Evolutionary conservation across 2,888 invertebrate genomes (phyloP).

Genomic region (Tanytarsus gracilentus): DNA sequence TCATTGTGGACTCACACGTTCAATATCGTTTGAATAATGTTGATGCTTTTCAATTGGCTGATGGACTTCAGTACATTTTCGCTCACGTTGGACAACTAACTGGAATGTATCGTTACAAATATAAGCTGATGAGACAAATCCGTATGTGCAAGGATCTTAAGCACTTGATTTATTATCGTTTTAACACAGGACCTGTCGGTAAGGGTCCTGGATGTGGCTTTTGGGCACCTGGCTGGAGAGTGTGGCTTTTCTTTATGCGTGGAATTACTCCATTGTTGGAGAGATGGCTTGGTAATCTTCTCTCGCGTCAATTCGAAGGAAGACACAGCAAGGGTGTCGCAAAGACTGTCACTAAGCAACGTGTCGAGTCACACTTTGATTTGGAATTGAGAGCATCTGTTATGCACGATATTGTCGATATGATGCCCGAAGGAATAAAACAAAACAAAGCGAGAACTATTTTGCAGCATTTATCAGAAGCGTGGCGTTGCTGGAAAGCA

Average conservation of each 20-base stretch:
- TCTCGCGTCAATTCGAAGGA: slow-evolving; percentile 98
- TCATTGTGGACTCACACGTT: slow-evolving; percentile 98
- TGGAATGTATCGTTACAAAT: slow-evolving; percentile 99
- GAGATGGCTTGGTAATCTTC: slow-evolving; percentile 96
- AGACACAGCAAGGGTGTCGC: slow-evolving; percentile 99
- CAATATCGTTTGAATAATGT: slow-evolving; percentile 99
- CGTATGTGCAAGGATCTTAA: slow-evolving; percentile 99
- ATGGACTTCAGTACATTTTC: slow-evolving; percentile 98
- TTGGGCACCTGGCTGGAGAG: slow-evolving; percentile 99
- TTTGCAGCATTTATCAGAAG: slow-evolving; percentile 96
- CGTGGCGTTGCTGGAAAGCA: slow-evolving; percentile 99
- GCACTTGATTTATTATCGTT: slow-evolving; percentile 97
- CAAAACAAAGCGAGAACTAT: slow-evolving; percentile 99
- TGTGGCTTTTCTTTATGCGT: slow-evolving; percentile 99
- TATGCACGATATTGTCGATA: slow-evolving; percentile 98
- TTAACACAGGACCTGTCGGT: slow-evolving; percentile 96
- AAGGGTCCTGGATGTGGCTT: slow-evolving; percentile 98
- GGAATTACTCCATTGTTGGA: slow-evolving; percentile 97
- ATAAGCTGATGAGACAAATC: slow-evolving; percentile 97
- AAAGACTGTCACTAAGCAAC: slow-evolving; percentile 98
- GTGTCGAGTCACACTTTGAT: slow-evolving; percentile 99
- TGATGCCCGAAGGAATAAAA: slow-evolving; percentile 99
- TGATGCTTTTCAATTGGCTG: slow-evolving; percentile 96
- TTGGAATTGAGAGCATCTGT: slow-evolving; percentile 94
- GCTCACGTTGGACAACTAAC: slow-evolving; percentile 99